Percentiles rank a stretch among this genome's conserved stretches.
phyloP scores from a whole-genome alignment of 2,888 invertebrate species.

The Mycalesis mineus region DNA sequence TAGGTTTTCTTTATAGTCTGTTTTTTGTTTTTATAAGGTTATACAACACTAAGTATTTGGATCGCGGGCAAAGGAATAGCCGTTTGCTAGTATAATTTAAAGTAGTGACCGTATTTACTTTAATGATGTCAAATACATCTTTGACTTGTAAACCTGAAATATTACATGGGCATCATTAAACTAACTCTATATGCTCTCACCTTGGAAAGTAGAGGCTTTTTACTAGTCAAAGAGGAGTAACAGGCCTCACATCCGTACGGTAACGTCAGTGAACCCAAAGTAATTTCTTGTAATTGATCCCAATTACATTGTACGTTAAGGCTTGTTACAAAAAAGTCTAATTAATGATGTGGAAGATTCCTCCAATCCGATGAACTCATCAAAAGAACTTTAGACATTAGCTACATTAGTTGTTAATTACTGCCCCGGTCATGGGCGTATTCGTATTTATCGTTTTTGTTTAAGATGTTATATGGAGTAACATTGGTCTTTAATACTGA shows the following conservation, averaged over 20 bases:
- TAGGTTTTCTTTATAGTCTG: no score
- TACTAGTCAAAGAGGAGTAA: not conserved
- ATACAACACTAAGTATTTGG: no score
- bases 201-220: not conserved
- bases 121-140: no score
- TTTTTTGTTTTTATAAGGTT: no score
- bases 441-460: conserved; percentile 70
- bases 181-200: no score
- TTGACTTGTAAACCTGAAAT: no score
- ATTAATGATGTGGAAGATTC: conserved; percentile 50
- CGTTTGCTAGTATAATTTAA: no score
- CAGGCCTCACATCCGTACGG: not conserved
- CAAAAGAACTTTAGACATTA: conserved; percentile 66
- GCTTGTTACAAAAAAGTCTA: conserved; percentile 39
- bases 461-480: conserved; percentile 68
- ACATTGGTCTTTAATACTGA: conserved; percentile 29
- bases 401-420: conserved; percentile 72
- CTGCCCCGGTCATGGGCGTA: conserved; percentile 64
- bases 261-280: conserved; percentile 1
- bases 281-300: conserved; percentile 12
- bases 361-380: conserved; percentile 61
- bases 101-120: no score
- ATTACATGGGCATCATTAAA: no score
- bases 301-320: conserved; percentile 4
- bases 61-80: no score